A percentile compares a stretch with the other conserved stretches of the same genome.
These are phyloP conservation scores for Hyperoplus lanceolatus DNA, from an alignment of 2,797 vertebrate genomes.

Conservation along the genomic window DNA sequence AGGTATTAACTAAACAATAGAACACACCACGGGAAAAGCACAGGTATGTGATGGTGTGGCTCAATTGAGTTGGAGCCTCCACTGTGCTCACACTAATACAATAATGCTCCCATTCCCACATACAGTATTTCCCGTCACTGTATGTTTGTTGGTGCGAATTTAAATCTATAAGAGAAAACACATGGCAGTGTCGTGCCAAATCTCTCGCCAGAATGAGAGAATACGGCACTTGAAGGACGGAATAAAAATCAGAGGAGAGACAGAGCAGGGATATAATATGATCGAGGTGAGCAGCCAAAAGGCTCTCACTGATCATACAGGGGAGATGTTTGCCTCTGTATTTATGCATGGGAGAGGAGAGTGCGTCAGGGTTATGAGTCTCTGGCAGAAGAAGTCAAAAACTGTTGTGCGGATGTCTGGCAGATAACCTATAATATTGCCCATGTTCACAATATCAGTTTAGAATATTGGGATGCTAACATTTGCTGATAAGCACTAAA, in stretches of 20 bases:
- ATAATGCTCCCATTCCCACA: not conserved
- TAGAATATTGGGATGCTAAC: not conserved
- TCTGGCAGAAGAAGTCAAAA: not conserved
- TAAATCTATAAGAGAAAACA: conserved; percentile 25
- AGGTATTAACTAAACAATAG: conserved; percentile 22
- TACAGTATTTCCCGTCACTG: not conserved
- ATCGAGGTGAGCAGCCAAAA: not conserved
- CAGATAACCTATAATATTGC: not conserved
- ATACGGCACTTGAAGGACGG: not conserved
- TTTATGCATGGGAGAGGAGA: not conserved
- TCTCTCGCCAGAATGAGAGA: conserved; percentile 2
- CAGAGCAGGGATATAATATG: conserved; percentile 14
- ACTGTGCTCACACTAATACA: conserved; percentile 22
- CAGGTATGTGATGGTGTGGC: conserved; percentile 22
- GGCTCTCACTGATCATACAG: not conserved
- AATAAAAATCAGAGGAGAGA: conserved; percentile 1
- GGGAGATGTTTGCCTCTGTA: not conserved
- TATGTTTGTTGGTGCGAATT: conserved; percentile 15
- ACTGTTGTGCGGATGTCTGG: not conserved
- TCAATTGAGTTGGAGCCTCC: conserved; percentile 26
- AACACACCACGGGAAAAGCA: not conserved
- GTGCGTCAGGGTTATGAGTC: not conserved
- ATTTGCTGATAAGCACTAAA: not conserved
- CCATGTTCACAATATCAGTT: not conserved
- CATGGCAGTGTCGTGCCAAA: conserved; percentile 11